Base-by-base conservation (phyloP, 2,888 invertebrate species). In the Aphodius granarius region DNA sequence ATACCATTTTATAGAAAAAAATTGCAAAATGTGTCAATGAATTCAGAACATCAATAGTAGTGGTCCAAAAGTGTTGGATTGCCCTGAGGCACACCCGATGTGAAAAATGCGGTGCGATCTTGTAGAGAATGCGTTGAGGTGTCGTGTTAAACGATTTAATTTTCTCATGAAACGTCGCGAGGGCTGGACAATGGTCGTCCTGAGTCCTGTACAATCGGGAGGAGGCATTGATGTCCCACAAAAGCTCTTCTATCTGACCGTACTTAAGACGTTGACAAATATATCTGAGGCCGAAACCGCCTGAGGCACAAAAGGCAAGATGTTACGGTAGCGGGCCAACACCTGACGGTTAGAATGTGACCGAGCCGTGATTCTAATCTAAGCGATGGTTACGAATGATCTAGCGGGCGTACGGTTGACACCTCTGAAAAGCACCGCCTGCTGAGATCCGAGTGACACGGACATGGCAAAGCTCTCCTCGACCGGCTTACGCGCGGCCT, bases 381-480 rank as follows among this genome's bases (percentile, higher is more conserved):
- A n/a, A 16, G 65, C 18, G 75, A 71, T 43, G 18, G 18, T 19
- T 6, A 16, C 22, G 19, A 21, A 65, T 75, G 20, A 63, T 17
- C 63, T 19, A 43, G 66, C n/a, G 66, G 75, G 64, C 79, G 82
- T 81, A 82, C 77, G 84, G 83, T 83, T 84, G 85, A 85, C 85
- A 86, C 85, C 84, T 84, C 81, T 83, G 79, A 83, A 84, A 83
- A 81, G 82, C 83, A 81, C 83, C 83, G 83, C 85, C 85, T 81
- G 85, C 83, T 79, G 85, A 81, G 82, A 81, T 64, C 81, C 79
- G 82, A 85, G 83, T 84, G 85, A 86, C 85, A 82, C 83, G 82
- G 81, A 85, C 85, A 85, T 82, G 83, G 81, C 81, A 84, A 85
- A 85, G 84, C 85, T 85, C 82, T 83, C 82, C 82, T 81, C 81